Evolutionary conservation across 92 coral and sea anemone species (phyloP), one percentile per base, ranked within the genome.

Genomic region (Paragorgia papillata): DNA sequence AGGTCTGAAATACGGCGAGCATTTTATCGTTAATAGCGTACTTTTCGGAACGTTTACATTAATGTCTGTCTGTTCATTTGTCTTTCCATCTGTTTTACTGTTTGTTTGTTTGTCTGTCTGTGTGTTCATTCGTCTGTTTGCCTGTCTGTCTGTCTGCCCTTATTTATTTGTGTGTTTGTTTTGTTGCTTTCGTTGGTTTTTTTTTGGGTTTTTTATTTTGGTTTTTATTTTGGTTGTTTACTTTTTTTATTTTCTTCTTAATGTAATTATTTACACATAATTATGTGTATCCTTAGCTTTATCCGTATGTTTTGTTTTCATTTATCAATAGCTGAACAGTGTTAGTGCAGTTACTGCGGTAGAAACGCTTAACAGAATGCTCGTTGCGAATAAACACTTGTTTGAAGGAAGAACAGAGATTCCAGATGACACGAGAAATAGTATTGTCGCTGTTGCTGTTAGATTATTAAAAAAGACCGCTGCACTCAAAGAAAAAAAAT

Each of bases 271-370:
- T 25, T 12, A 7, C 19, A 12, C 32, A 58, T 25, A 9, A 9
- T 10, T 2, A 12, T 3, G 25, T 0, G 7, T 25, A 21, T 14
- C 19, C n/a, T 21, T 12, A 9, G 0, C 13, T 58, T 25, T 25
- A 15, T 32, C 33, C 15, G n/a, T 0, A 0, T 6, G 4, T 20
- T 41, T 39, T 39, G 22, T 25, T 66, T 40, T 46, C 15, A 2
- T n/a, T 46, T 28, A 18, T 6, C n/a, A n/a, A 19, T 53, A 57
- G 61, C 19, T 68, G 75, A 68, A 13, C 37, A 41, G n/a, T 17
- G 75, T 24, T 22, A 33, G 43, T 33, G 51, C 64, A 57, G 10
- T 25, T 21, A 10, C 62, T 0, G 61, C 66, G 24, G 28, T 14
- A 57, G 31, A 68, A 20, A 25, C 32, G 13, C 35, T 73, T 35